Base-by-base conservation (phyloP, 2,797 vertebrate genomes). In the Nasua narica region DNA sequence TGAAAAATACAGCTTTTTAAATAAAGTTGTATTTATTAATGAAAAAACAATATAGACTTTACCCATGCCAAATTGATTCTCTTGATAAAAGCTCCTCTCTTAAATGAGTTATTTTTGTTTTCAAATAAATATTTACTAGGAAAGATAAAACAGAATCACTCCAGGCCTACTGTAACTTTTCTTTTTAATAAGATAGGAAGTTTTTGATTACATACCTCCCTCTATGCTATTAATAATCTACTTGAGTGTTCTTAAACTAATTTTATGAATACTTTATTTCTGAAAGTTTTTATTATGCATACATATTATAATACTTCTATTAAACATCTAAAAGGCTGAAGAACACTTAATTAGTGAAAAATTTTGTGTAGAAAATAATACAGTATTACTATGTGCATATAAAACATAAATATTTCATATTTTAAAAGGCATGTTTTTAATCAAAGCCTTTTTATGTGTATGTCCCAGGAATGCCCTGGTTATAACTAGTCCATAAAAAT, bases 41-140 rank as follows among this genome's bases (percentile, higher is more conserved):
- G 91, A 70, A 95, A 95, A 95, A 98, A n/a, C n/a, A 98, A 90
- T 97, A 92, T 87, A 94, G 98, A 98, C 97, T 98, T 98, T 98
- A 93, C 76, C 79, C 95, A 92, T 96, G 92, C 87, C 87, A 95
- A 98, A 97, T 70, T 98, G 97, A 98, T 98, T 88, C 96, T 88
- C 86, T 84, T 98, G 98, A 98, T 98, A 98, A 99, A 90, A 83
- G 35, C 74, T 86, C 92, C 97, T 97, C 96, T 98, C 97, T 98
- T 98, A 98, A 98, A 95, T 98, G 97, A 98, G 96, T 98, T 96
- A 95, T 96, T 98, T 98, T 96, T 97, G 86, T 98, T 98, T 74
- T 98, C 97, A 97, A 98, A 98, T 98, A 98, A 98, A 98, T 98
- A 98, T 99, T 99, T 99, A 98, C 98, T 97, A 96, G 92, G 60